Evolutionary conservation across 2,888 invertebrate genomes (phyloP).

Genomic region (Cephus nigrinus): DNA sequence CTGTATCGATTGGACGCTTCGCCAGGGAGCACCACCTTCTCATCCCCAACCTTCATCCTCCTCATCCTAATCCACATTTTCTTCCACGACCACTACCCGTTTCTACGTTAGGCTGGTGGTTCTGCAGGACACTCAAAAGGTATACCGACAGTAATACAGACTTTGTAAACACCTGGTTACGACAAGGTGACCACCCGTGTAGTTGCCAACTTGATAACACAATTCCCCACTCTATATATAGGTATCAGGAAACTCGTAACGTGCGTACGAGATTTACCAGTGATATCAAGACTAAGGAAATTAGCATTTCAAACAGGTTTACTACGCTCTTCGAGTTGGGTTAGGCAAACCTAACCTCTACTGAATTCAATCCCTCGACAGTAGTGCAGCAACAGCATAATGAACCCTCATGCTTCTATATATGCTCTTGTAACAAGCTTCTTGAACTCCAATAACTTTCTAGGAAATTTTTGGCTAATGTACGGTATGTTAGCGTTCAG

Average conservation of each 20-base stretch:
- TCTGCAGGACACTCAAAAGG: background rate
- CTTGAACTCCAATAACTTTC: background rate
- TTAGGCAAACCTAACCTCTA: background rate
- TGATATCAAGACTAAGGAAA: background rate
- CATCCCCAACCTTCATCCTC: background rate
- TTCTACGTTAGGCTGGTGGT: background rate
- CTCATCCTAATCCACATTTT: background rate
- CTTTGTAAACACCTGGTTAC: background rate
- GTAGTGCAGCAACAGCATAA: background rate
- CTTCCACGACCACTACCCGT: background rate
- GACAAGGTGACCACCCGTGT: background rate
- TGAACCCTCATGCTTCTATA: background rate
- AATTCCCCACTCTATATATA: background rate
- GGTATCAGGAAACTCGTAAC: background rate
- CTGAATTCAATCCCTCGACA: background rate
- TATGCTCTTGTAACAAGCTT: background rate
- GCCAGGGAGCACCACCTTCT: slow-evolving; percentile 49
- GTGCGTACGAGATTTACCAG: background rate
- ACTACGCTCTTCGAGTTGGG: background rate
- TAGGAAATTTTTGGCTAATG: background rate
- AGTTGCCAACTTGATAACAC: background rate
- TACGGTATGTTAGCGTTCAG: background rate
- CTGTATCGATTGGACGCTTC: slow-evolving; percentile 63
- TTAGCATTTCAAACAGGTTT: background rate
- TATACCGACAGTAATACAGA: background rate